Conservation (phyloP, 1,140 invertebrate species). For the Pogonomyrmex barbatus region DNA sequence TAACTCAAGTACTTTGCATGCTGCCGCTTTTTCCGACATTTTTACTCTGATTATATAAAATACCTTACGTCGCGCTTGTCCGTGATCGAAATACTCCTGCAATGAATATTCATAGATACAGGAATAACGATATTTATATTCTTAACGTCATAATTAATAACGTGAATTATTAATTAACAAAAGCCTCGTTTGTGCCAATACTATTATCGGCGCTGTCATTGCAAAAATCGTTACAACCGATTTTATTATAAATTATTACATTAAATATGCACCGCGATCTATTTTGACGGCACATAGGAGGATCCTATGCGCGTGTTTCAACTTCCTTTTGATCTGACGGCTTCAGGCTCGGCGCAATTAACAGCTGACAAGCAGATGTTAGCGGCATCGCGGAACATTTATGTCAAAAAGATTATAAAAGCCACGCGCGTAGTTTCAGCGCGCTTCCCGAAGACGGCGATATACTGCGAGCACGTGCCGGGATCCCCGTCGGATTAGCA, state of each 20-base stretch:
- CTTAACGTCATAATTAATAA: background rate
- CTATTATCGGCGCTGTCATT: background rate
- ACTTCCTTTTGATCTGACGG: slow-evolving; percentile 46
- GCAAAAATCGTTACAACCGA: background rate
- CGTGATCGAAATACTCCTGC: background rate
- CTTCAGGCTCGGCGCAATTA: slow-evolving; percentile 43
- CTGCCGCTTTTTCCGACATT: background rate
- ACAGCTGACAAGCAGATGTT: slow-evolving; percentile 70
- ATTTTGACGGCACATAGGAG: slow-evolving; percentile 21
- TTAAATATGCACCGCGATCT: slow-evolving; percentile 25
- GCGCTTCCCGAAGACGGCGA: slow-evolving; percentile 20
- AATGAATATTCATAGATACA: slow-evolving; percentile 11
- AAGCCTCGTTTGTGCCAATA: background rate
- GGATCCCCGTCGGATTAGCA: slow-evolving; percentile 8
- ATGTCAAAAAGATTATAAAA: slow-evolving; percentile 62
- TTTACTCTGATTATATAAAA: slow-evolving; percentile 15
- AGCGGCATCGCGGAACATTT: slow-evolving; percentile 53
- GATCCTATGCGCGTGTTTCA: background rate
- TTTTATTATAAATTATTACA: slow-evolving; percentile 21
- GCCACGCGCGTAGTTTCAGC: slow-evolving; percentile 32
- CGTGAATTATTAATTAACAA: background rate
- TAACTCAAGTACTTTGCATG: background rate
- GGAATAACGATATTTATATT: background rate
- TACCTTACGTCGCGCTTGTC: background rate
- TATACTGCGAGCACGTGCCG: slow-evolving; percentile 31